Evolutionary conservation across 1,140 invertebrate genomes (phyloP).

Genomic region (Arctopsyche grandis): DNA sequence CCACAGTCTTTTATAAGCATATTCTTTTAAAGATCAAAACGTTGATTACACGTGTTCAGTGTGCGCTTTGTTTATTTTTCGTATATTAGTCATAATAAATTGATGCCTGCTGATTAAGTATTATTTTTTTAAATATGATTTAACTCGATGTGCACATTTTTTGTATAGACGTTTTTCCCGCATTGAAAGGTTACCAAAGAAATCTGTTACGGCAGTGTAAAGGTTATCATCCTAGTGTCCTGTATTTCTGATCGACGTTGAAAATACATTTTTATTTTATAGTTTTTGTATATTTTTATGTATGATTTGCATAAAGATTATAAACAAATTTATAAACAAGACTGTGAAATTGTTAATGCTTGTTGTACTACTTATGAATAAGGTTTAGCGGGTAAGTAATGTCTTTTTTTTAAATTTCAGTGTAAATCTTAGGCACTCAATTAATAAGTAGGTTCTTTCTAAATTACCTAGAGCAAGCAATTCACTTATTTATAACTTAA

Average conservation of each 20-base stretch:
- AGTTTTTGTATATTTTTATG: background rate
- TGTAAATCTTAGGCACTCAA: conserved; percentile 46
- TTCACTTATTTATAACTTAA: conserved; percentile 10
- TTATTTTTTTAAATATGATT: no score
- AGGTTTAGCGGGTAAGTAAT: conserved; percentile 52
- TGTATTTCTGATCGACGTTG: background rate
- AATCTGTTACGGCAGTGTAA: no score
- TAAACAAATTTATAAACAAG: background rate
- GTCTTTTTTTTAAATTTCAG: conserved; percentile 46
- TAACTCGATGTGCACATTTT: no score
- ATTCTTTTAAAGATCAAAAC: background rate
- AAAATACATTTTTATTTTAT: background rate
- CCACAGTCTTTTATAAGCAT: conserved; percentile 22
- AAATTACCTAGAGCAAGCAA: conserved; percentile 16
- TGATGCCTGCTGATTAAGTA: no score
- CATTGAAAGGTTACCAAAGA: no score
- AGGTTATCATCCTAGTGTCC: no score
- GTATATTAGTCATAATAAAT: background rate
- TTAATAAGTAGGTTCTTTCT: conserved; percentile 35
- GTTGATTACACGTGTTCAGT: no score
- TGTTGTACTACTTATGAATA: conserved; percentile 38
- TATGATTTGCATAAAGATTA: background rate
- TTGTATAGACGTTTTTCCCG: no score
- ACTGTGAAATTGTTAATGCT: conserved; percentile 20
- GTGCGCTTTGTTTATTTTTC: background rate